phyloP scores from a whole-genome alignment of 2,113 vertebrate species.

The Dryoscopus gambensis region DNA sequence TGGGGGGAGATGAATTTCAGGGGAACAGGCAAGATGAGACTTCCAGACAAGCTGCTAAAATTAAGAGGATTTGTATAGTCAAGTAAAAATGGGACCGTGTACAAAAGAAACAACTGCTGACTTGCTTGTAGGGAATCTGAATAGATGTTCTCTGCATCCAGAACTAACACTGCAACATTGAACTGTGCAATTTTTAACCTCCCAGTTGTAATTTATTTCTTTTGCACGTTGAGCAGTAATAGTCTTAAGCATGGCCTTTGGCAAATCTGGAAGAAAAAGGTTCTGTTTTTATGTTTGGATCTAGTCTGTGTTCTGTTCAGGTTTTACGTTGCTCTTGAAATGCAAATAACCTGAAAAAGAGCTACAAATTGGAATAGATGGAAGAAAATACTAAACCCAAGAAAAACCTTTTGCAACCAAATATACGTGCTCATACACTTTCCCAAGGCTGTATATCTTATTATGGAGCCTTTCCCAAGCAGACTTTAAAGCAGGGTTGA shows the following conservation, averaged over 20 bases:
- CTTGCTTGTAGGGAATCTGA: constrained; percentile 26
- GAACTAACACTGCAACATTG: not conserved
- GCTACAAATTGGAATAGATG: not conserved
- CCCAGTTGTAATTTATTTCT: not conserved
- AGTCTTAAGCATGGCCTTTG: not conserved
- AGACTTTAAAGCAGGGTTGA: not conserved
- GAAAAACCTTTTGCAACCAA: not conserved
- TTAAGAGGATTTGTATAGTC: constrained; percentile 45
- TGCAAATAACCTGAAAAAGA: not conserved
- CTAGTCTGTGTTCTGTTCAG: not conserved
- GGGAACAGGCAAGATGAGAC: constrained; percentile 32
- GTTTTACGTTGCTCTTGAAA: constrained; percentile 3
- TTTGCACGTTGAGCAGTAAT: not conserved
- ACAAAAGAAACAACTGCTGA: constrained; percentile 53
- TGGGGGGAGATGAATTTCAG: not conserved
- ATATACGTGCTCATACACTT: not conserved
- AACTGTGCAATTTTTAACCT: constrained; percentile 41
- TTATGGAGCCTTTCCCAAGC: not conserved
- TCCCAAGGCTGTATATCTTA: not conserved
- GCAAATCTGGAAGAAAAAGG: not conserved
- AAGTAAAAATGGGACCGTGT: not conserved
- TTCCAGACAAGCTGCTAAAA: constrained; percentile 35
- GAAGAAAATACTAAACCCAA: not conserved
- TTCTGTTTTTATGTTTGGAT: not conserved
- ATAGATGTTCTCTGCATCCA: not conserved